A percentile compares a stretch with the other conserved stretches of the same genome.
phyloP scores from a whole-genome alignment of 1,140 invertebrate genomes.

The Ceratina australensis region DNA sequence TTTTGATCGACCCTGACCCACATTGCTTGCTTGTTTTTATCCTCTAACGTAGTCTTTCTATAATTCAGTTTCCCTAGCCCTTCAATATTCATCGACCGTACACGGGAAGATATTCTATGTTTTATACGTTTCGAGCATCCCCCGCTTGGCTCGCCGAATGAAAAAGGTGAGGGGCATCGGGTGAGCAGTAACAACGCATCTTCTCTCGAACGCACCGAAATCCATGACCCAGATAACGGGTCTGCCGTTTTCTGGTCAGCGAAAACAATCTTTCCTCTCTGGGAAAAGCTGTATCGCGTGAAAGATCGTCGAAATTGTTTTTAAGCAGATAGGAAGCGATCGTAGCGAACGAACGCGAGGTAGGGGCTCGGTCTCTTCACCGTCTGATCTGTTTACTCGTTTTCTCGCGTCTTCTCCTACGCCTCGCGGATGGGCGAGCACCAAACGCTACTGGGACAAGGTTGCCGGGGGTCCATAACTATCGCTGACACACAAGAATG shows the following conservation, averaged over 20 bases:
- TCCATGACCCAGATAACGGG: conserved; percentile 60
- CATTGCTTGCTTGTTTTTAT: conserved; percentile 27
- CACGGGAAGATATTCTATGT: not conserved
- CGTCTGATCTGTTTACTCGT: no score
- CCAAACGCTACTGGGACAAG: conserved; percentile 77
- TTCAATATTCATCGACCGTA: no score
- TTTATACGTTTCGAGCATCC: not conserved
- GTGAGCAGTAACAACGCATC: conserved; percentile 40
- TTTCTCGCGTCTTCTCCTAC: not conserved
- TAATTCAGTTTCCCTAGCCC: not conserved
- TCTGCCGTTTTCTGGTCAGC: conserved; percentile 44
- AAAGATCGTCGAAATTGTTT: no score
- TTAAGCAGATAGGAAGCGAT: no score
- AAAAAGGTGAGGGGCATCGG: not conserved
- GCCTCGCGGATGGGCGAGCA: conserved; percentile 32
- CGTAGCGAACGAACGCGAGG: no score
- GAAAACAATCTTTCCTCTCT: conserved; percentile 46
- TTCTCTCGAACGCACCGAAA: conserved; percentile 46
- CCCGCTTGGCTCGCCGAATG: not conserved
- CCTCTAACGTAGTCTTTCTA: conserved; percentile 1
- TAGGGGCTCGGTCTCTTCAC: conserved; percentile 10
- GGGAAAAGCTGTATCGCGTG: not conserved
- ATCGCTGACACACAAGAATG: conserved; percentile 76
- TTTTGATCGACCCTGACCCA: conserved; percentile 48
- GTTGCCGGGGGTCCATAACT: conserved; percentile 77